A percentile compares a stretch with the other conserved stretches of the same genome.
phyloP scores from a whole-genome alignment of 2,797 vertebrate species.

The Streptopelia turtur region DNA sequence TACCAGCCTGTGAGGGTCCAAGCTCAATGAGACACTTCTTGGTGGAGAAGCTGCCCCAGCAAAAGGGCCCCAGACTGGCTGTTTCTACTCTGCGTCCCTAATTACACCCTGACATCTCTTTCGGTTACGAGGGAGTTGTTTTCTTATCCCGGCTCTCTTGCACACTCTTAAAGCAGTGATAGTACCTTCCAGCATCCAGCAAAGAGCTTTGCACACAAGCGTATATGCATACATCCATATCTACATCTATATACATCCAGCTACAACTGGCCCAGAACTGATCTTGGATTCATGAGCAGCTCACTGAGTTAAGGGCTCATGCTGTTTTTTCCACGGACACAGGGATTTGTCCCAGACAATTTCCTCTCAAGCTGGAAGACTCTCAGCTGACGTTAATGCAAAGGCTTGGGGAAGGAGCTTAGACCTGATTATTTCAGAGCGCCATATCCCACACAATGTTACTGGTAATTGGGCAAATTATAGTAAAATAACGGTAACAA shows the following conservation, averaged over 20 bases:
- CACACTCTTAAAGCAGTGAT: not conserved
- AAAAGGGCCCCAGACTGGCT: not conserved
- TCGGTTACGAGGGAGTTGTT: not conserved
- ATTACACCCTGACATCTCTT: not conserved
- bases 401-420: not conserved
- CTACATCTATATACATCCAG: not conserved
- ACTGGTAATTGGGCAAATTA: not conserved
- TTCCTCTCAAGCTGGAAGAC: not conserved
- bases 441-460: not conserved
- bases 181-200: not conserved
- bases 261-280: not conserved
- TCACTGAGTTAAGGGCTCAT: not conserved
- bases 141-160: not conserved
- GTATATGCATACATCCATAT: not conserved
- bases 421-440: not conserved
- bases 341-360: not conserved
- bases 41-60: not conserved
- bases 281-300: not conserved
- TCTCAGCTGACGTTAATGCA: not conserved
- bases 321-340: not conserved
- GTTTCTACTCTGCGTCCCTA: not conserved
- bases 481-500: not conserved
- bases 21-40: not conserved
- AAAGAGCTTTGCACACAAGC: not conserved
- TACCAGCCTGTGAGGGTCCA: not conserved